These are phyloP conservation scores for Latrodectus hesperus DNA, from an alignment of 2,888 invertebrate genomes.

Conservation along the genomic window DNA sequence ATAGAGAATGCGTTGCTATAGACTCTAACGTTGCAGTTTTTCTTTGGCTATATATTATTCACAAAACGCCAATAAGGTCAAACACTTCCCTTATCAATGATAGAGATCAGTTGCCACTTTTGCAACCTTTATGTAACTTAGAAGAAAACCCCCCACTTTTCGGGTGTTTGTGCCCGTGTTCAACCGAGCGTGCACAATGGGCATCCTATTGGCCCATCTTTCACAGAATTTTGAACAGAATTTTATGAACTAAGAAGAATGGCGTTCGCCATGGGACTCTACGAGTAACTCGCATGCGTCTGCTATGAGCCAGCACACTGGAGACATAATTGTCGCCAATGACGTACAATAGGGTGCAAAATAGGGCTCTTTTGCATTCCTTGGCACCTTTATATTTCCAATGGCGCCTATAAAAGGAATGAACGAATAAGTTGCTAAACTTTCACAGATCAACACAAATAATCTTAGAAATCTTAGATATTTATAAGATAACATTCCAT, in stretches of 20 bases:
- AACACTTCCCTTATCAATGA: neutral
- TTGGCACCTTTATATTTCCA: no score
- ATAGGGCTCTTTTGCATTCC: neutral
- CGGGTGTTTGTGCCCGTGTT: neutral
- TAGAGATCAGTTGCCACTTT: neutral
- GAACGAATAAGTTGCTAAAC: no score
- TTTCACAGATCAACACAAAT: no score
- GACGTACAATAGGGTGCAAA: neutral
- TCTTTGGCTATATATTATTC: neutral
- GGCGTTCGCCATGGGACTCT: neutral
- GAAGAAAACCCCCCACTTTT: neutral
- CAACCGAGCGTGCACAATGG: neutral
- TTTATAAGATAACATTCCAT: no score
- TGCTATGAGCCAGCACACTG: neutral
- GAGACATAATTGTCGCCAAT: neutral
- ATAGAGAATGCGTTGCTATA: neutral
- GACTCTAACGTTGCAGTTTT: neutral
- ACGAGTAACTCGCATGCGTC: neutral
- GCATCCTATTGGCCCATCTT: neutral
- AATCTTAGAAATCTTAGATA: no score
- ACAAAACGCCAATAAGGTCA: neutral
- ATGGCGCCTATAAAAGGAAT: no score
- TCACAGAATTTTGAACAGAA: neutral
- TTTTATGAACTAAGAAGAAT: neutral
- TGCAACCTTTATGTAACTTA: neutral